phyloP scores from a whole-genome alignment of 2,888 invertebrate genomes.

The Charanyca ferruginea region DNA sequence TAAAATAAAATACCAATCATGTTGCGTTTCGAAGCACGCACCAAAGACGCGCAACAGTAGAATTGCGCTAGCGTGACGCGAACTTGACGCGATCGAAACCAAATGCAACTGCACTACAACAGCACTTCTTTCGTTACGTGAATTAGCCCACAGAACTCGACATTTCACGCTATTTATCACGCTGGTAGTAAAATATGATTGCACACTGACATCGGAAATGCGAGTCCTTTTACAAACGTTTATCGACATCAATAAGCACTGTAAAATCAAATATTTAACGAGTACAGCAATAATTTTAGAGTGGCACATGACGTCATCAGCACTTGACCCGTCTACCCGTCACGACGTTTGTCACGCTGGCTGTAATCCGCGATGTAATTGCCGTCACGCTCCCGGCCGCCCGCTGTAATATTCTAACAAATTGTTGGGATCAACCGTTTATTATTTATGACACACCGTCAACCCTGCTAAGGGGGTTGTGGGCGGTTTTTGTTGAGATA shows the following conservation, averaged over 20 bases:
- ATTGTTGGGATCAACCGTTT: constrained; percentile 65
- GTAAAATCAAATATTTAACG: constrained; percentile 46
- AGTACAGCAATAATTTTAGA: constrained; percentile 47
- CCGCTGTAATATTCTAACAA: constrained; percentile 65
- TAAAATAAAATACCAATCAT: no score
- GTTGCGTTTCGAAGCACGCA: no score
- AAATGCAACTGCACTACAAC: no score
- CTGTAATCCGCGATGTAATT: constrained; percentile 65
- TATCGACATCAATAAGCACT: constrained; percentile 9
- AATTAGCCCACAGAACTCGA: no score
- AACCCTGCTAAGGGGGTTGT: constrained; percentile 37
- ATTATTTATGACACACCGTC: constrained; percentile 65
- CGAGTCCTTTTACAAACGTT: constrained; percentile 1
- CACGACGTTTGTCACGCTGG: constrained; percentile 63
- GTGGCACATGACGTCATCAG: constrained; percentile 48
- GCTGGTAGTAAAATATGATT: constrained; percentile 36
- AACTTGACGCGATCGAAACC: no score
- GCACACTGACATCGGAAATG: neutral
- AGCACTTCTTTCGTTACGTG: no score
- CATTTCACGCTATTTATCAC: constrained; percentile 42
- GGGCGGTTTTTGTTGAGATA: neutral
- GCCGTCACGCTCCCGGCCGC: constrained; percentile 50
- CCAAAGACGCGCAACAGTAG: no score
- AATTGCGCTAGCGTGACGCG: no score
- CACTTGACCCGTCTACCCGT: constrained; percentile 57